These are phyloP conservation scores for Oceanites oceanicus DNA, from an alignment of 2,113 vertebrate genomes.

Conservation along the genomic window DNA sequence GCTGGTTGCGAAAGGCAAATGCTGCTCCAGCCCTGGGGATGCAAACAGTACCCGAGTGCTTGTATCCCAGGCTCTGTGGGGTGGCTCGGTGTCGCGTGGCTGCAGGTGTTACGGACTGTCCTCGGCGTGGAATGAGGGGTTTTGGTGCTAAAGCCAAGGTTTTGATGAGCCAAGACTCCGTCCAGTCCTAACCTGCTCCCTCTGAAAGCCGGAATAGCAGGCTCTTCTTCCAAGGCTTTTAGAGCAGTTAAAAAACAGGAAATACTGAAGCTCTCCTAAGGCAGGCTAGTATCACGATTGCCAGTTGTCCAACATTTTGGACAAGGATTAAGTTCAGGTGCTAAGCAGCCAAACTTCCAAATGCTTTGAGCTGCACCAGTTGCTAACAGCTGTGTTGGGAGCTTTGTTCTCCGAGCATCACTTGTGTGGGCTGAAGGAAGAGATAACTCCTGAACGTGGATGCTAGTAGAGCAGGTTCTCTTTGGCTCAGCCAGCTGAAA, in stretches of 20 bases:
- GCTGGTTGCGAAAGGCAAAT: fast-evolving
- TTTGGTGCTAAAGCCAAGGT: background rate
- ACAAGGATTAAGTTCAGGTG: background rate
- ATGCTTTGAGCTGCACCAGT: background rate
- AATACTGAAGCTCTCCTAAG: background rate
- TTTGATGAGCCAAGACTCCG: background rate
- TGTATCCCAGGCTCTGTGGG: background rate
- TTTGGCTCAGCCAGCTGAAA: background rate
- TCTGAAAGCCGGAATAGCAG: background rate
- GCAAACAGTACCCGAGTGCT: fast-evolving
- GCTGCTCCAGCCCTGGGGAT: background rate
- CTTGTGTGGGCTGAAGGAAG: background rate
- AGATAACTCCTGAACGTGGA: fast-evolving
- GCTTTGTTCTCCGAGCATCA: background rate
- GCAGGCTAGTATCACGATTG: fast-evolving
- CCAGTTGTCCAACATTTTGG: background rate
- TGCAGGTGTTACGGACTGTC: background rate
- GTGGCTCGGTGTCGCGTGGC: fast-evolving
- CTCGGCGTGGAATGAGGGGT: fast-evolving
- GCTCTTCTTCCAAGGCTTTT: background rate
- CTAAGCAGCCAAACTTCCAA: background rate
- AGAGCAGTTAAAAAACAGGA: background rate
- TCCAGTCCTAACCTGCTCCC: background rate
- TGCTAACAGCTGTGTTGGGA: background rate
- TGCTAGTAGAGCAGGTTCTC: background rate